Base-by-base conservation (phyloP, 2,888 invertebrate species). In the Panzeria rudis region DNA sequence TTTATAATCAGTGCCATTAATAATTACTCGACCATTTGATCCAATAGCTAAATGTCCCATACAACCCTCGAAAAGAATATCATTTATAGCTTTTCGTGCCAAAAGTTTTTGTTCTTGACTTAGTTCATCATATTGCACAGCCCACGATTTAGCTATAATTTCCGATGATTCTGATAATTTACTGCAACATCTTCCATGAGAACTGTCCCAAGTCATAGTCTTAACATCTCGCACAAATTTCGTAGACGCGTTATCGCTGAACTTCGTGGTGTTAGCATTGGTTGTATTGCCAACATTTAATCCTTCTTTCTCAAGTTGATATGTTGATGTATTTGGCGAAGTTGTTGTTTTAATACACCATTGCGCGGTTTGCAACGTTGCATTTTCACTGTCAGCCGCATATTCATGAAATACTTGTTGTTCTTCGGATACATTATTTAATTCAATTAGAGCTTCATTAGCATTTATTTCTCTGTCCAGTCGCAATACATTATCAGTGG, bases 71-170 rank as follows among this genome's bases (percentile, higher is more conserved):
- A 91, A 91, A 0, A 91, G 87, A 52, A 91, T 90, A 77, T 91
- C 91, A 1, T 90, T 89, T 11, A 91, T 91, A 15, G 91, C 91
- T 72, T 91, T 91, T 8, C 91, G 86, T 0, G 91, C 91, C 20
- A 90, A 87, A 38, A 91, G 88, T 6, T 89, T 89, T 64, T 91
- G 91, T 44, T 89, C 89, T 15, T 87, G 86, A 0, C 88, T 82
- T 88, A 91, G 88, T 73, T 91, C 91, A 25, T 90, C 91, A 41
- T 91, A 91, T 75, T 91, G 91, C 52, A 91, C 87, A 20, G 91
- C 91, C 91, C 91, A 91, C 6, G 90, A 90, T 83, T 88, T 90
- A 15, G 91, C 91, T 56, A 91, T 85, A 23, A 89, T 89, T 78
- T 90, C 89, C 3, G 90, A 87, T 32, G 89, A 84, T 56, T 89